Percentiles rank a stretch among this genome's conserved stretches.
phyloP scores from a whole-genome alignment of 1,140 invertebrate species.

The honey bee (Apis mellifera) region DNA sequence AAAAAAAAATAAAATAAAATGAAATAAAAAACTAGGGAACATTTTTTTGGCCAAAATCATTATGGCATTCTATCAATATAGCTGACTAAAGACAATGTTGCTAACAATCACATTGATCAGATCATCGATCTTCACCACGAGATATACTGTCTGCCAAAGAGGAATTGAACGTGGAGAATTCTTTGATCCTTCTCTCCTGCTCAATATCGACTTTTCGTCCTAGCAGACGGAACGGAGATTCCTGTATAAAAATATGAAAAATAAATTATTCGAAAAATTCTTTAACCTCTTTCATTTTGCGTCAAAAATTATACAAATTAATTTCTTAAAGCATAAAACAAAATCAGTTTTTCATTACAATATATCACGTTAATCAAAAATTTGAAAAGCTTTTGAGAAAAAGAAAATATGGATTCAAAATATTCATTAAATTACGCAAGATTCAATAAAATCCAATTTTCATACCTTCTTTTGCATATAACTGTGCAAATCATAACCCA shows the following conservation, averaged over 20 bases:
- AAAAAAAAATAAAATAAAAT: neutral
- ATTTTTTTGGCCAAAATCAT: neutral
- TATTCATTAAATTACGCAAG: neutral
- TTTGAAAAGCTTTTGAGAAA: too few relatives aligned
- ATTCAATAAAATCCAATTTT: neutral
- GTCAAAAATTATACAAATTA: too few relatives aligned
- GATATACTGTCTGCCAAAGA: conserved; percentile 29
- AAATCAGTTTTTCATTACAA: too few relatives aligned
- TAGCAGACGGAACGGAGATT: conserved; percentile 72
- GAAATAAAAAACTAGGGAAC: neutral
- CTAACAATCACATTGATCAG: conserved; percentile 12
- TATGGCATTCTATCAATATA: neutral
- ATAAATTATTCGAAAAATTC: neutral
- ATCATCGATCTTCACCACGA: conserved; percentile 21
- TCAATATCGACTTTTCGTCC: conserved; percentile 37
- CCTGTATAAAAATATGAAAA: conserved; percentile 41
- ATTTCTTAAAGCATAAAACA: too few relatives aligned
- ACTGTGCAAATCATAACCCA: conserved; percentile 75
- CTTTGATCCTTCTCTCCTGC: conserved; percentile 33
- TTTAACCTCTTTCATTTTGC: neutral
- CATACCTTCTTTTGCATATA: conserved; percentile 73
- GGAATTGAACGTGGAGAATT: conserved; percentile 68
- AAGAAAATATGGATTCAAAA: neutral
- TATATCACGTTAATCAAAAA: too few relatives aligned
- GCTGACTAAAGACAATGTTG: neutral